phyloP scores from a whole-genome alignment of 2,797 vertebrate genomes.

The Pangasius djambal region DNA sequence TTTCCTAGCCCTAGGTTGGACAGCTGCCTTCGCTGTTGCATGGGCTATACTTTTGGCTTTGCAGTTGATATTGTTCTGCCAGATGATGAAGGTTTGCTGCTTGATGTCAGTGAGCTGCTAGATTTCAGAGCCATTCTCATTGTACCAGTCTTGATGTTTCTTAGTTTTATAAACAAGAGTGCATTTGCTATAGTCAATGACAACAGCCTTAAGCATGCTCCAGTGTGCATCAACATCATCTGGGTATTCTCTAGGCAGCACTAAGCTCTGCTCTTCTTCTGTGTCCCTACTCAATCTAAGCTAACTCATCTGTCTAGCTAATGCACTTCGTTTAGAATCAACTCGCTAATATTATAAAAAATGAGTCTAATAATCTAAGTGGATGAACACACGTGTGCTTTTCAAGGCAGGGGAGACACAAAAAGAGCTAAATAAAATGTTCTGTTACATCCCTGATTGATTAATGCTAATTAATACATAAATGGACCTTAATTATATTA shows the following conservation, averaged over 20 bases:
- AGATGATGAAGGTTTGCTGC: background rate
- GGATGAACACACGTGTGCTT: too few species aligned
- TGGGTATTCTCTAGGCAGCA: background rate
- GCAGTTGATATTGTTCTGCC: slow-evolving; percentile 17
- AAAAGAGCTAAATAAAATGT: too few species aligned
- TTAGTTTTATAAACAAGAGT: background rate
- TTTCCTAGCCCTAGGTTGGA: background rate
- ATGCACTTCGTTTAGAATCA: background rate
- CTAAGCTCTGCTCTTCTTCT: background rate
- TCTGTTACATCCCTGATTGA: too few species aligned
- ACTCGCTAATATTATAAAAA: too few species aligned
- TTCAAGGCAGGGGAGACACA: too few species aligned
- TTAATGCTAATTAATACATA: too few species aligned
- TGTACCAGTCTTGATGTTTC: background rate
- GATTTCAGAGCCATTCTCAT: background rate
- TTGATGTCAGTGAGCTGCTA: background rate
- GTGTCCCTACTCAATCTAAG: too few species aligned
- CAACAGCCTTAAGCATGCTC: too few species aligned
- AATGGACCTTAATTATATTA: too few species aligned
- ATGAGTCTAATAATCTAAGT: too few species aligned
- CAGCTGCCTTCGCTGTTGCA: background rate
- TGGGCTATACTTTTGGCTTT: background rate
- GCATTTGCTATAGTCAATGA: background rate
- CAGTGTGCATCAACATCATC: background rate
- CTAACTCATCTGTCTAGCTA: background rate